These are phyloP conservation scores for Zapus hudsonius DNA, from an alignment of 2,113 vertebrate species.

Conservation along the genomic window DNA sequence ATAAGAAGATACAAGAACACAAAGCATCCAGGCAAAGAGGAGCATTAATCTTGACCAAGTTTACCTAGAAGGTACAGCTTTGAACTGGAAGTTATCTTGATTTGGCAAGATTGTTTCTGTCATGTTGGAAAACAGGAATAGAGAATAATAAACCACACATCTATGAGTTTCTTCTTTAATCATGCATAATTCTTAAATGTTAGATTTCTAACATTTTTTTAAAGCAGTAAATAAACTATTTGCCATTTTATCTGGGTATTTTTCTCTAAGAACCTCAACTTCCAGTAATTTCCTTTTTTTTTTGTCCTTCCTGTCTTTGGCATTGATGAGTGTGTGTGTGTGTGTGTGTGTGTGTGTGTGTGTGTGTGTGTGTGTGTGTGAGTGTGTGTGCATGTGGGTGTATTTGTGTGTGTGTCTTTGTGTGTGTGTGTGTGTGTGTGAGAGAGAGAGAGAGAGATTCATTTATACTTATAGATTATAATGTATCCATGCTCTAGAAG, in stretches of 20 bases:
- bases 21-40: not conserved
- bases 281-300: not conserved
- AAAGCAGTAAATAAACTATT: not conserved
- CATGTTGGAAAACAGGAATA: not conserved
- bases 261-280: not conserved
- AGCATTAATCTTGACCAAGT: too few relatives aligned
- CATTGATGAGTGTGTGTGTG: not conserved
- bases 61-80: not conserved
- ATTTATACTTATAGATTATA: not conserved
- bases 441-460: not conserved
- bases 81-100: not conserved
- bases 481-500: not conserved
- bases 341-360: not conserved
- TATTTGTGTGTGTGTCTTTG: too few relatives aligned
- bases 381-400: too few relatives aligned
- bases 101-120: not conserved
- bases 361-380: too few relatives aligned
- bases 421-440: too few relatives aligned
- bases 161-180: not conserved
- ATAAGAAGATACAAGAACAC: not conserved
- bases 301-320: not conserved
- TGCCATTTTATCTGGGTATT: not conserved
- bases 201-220: not conserved
- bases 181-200: not conserved
- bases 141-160: not conserved